Evolutionary conservation across 2,113 vertebrate genomes (phyloP), one percentile per base, ranked within the genome.

Genomic region (Rhodinocichla rosea): DNA sequence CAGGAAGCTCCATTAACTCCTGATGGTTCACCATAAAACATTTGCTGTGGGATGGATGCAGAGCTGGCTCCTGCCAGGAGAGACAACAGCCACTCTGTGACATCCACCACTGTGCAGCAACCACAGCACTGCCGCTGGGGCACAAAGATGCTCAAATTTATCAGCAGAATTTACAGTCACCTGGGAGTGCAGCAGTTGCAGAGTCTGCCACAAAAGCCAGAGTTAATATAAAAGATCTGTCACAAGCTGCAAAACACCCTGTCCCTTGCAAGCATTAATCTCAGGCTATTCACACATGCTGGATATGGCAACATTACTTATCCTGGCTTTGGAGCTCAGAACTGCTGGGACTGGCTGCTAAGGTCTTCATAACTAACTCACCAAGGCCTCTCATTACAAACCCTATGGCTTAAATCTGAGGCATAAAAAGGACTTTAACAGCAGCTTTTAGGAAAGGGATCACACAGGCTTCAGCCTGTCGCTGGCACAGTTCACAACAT

Each of bases 1-100:
- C 55, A 64, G 83, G 89, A 92, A 95, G 87, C 86, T 89, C 80
- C 71, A 89, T 95, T 94, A 92, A 86, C 64, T 96, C 42, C 79
- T 81, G 73, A 55, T 2, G 9, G 76, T 21, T 73, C 63, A 16
- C 55, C 56, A 11, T 87, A 89, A 95, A 96, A 55, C 83, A 77
- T 39, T 11, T 27, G 17, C 86, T 26, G 50, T 19, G 45, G 74
- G 59, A 57, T 57, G 55, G 65, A 57, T 45, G 59, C 32, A 42
- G 67, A 84, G 52, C 71, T 83, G 73, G n/a, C 22, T 57, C 35
- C 83, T 3, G 1, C 39, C 79, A 70, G 80, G 52, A 80, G 76
- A 65, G 44, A 87, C 22, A 39, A 60, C 0, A 1, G 24, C 45
- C 8, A 1, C 40, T 70, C 45, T 70, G 45, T 4, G 9, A 23